These are phyloP conservation scores for Melanocharis versteri DNA, from an alignment of 2,113 vertebrate species.

Conservation along the genomic window DNA sequence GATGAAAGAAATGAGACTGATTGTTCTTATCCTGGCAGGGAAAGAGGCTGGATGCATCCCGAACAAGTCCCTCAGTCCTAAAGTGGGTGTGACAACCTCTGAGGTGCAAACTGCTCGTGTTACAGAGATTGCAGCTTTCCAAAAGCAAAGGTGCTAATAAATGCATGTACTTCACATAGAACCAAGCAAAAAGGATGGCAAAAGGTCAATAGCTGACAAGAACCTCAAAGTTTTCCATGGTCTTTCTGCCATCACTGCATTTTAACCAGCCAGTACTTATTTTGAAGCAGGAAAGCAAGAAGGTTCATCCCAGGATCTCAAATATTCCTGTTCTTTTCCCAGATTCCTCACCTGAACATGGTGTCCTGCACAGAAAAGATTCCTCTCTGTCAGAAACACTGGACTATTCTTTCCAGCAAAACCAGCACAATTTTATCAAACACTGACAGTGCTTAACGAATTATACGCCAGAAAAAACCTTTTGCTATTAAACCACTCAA, in stretches of 20 bases:
- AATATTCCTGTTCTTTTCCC: background rate
- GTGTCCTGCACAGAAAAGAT: background rate
- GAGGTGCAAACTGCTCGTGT: background rate
- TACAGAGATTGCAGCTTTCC: background rate
- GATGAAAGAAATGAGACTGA: background rate
- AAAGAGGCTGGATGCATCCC: background rate
- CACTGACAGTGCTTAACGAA: fast-evolving
- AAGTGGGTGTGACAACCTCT: background rate
- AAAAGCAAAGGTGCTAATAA: background rate
- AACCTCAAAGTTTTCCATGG: background rate
- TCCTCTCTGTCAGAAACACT: background rate
- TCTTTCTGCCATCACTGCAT: background rate
- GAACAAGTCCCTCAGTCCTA: background rate
- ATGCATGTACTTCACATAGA: background rate
- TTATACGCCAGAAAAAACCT: background rate
- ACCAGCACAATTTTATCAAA: background rate
- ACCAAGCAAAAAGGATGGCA: background rate
- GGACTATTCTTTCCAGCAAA: background rate
- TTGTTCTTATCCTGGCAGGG: background rate
- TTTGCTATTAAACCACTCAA: background rate
- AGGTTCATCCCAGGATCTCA: background rate
- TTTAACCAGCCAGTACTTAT: background rate
- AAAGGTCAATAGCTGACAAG: background rate
- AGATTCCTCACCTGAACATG: background rate
- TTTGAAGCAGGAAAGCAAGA: background rate